Base-by-base conservation (phyloP, 2,113 vertebrate species). In the Buteo buteo region DNA sequence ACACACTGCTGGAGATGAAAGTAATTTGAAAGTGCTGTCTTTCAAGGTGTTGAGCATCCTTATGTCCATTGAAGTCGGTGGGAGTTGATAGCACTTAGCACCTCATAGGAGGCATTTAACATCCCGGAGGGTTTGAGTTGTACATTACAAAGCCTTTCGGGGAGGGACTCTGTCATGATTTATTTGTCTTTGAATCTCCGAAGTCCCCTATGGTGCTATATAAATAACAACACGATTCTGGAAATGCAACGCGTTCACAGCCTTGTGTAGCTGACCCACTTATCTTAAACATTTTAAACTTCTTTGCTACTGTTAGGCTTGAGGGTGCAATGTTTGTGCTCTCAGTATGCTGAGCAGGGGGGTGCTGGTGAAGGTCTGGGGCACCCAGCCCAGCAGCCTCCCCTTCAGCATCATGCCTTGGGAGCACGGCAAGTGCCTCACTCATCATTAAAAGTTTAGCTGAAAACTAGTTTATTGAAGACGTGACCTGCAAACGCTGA, bases 171-270 rank as follows among this genome's bases (percentile, higher is more conserved):
- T 90, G 81, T 82, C 84, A 32, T 66, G 54, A 94, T 91, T 88
- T 96, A 77, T 97, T 95, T 94, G 74, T 80, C 59, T 97, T 91
- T 85, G 71, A 94, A 42, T 82, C 62, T 85, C 81, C 57, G 6
- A 36, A 82, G 69, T 94, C 70, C 78, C 67, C 45, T 70, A 0
- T 13, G 71, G 78, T 64, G 78, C 38, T 80, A 38, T 82, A 87
- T 93, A 96, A 95, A 95, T 91, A 97, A 94, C 73, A 84, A 69
- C 58, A 55, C 0, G 7, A 45, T 96, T 79, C 91, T 91, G 62
- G 89, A 87, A 95, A 70, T 59, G 58, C 69, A 38, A 38, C 38
- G 38, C 18, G 38, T 79, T 84, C 7, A 1, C 58, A 73, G 62
- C 26, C 26, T 91, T 73, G 54, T 5, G 1, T 85, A 77, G 50